Percentiles rank a stretch among this genome's conserved stretches.
Conservation (phyloP, 2,888 invertebrate species). For the Parelbella ahira region DNA sequence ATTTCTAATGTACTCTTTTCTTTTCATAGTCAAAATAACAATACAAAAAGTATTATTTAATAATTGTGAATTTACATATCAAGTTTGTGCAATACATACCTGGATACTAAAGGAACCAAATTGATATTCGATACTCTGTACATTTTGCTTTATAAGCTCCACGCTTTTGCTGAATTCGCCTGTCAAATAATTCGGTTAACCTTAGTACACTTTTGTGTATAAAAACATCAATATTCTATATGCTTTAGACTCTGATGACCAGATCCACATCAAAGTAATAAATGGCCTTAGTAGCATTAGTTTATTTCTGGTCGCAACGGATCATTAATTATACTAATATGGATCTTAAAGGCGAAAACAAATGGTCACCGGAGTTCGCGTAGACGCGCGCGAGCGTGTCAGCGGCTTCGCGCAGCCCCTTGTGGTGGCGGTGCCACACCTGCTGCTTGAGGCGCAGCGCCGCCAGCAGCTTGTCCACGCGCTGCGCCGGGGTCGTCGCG, state of each 20-base stretch:
- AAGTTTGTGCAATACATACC: slow-evolving; percentile 45
- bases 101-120: slow-evolving; percentile 84
- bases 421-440: slow-evolving; percentile 60
- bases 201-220: too few relatives aligned
- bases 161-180: slow-evolving; percentile 64
- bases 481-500: slow-evolving; percentile 36
- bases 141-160: slow-evolving; percentile 76
- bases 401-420: slow-evolving; percentile 45
- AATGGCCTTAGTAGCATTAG: too few relatives aligned
- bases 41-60: too few relatives aligned
- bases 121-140: slow-evolving; percentile 79
- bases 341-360: too few relatives aligned
- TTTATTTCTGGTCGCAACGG: too few relatives aligned
- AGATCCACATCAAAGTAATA: too few relatives aligned
- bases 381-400: slow-evolving; percentile 56
- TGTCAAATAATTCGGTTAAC: slow-evolving; percentile 38
- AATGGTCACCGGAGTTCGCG: slow-evolving; percentile 62
- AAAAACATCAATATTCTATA: too few relatives aligned
- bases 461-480: slow-evolving; percentile 43
- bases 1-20: too few relatives aligned
- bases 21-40: too few relatives aligned
- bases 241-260: too few relatives aligned
- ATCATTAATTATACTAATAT: too few relatives aligned
- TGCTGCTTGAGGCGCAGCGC: slow-evolving; percentile 56
- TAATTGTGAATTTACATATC: too few relatives aligned